Evolutionary conservation across 2,888 invertebrate species (phyloP).

Genomic region (Monopis laevigella): DNA sequence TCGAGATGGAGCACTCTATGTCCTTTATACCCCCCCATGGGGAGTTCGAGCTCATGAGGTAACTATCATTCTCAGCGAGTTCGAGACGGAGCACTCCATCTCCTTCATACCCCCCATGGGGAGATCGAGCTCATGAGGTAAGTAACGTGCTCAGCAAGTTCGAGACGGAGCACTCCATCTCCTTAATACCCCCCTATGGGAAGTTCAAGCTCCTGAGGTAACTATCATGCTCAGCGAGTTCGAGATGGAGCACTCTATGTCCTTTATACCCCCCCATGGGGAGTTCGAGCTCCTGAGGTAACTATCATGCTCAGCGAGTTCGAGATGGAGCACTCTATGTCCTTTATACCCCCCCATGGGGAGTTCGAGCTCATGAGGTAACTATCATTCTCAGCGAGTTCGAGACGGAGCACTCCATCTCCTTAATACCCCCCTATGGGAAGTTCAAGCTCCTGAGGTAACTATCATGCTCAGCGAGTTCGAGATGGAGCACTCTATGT

Average conservation of each 20-base stretch:
- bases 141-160: slow-evolving; percentile 95
- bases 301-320: no score
- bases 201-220: slow-evolving; percentile 99
- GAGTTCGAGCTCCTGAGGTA: slow-evolving; percentile 99
- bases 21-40: no score
- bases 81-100: slow-evolving; percentile 99
- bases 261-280: slow-evolving; percentile 99
- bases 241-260: slow-evolving; percentile 99
- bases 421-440: slow-evolving; percentile 99
- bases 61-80: slow-evolving; percentile 99
- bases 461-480: slow-evolving; percentile 95
- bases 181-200: slow-evolving; percentile 99
- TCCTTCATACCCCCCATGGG: slow-evolving; percentile 99
- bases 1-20: no score
- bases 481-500: slow-evolving; percentile 99
- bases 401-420: slow-evolving; percentile 99
- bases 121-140: slow-evolving; percentile 99
- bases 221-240: slow-evolving; percentile 94
- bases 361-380: no score
- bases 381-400: slow-evolving; percentile 99
- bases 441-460: slow-evolving; percentile 99
- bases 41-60: no score
- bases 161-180: slow-evolving; percentile 99
- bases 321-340: no score
- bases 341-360: no score